These are phyloP conservation scores for Tangara arthus DNA, from an alignment of 2,797 vertebrate genomes.

Conservation along the genomic window DNA sequence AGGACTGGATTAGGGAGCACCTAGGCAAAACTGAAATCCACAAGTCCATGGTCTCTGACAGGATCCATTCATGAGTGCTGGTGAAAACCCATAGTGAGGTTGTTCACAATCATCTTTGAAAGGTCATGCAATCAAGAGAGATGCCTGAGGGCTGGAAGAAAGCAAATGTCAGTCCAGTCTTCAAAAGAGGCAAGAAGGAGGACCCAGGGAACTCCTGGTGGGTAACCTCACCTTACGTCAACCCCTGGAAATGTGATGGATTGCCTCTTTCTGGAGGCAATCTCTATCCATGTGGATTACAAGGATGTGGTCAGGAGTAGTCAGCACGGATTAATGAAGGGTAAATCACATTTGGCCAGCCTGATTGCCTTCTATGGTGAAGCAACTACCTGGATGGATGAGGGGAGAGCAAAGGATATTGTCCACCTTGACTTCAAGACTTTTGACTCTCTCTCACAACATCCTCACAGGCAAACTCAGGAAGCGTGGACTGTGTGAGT, in stretches of 20 bases:
- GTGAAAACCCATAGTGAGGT: neutral
- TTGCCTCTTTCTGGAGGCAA: neutral
- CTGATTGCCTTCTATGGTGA: neutral
- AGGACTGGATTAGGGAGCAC: neutral
- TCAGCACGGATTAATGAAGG: neutral
- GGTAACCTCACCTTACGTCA: neutral
- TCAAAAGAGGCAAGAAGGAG: neutral
- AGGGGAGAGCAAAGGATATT: neutral
- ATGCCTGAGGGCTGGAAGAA: neutral
- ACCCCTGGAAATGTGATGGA: neutral
- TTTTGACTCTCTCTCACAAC: neutral
- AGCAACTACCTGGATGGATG: neutral
- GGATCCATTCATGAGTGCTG: neutral
- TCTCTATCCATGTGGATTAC: neutral
- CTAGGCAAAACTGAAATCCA: neutral
- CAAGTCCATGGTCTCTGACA: fast-evolving
- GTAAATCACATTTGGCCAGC: neutral
- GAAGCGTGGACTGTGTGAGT: fast-evolving
- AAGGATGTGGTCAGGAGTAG: neutral
- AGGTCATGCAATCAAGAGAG: neutral
- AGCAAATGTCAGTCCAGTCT: neutral
- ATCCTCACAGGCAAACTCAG: neutral
- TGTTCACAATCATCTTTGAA: neutral
- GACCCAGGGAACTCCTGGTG: neutral
- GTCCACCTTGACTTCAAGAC: neutral